Evolutionary conservation across 2,888 invertebrate genomes (phyloP), one percentile per base, ranked within the genome.

Genomic region (Neocrepidodera transversa): DNA sequence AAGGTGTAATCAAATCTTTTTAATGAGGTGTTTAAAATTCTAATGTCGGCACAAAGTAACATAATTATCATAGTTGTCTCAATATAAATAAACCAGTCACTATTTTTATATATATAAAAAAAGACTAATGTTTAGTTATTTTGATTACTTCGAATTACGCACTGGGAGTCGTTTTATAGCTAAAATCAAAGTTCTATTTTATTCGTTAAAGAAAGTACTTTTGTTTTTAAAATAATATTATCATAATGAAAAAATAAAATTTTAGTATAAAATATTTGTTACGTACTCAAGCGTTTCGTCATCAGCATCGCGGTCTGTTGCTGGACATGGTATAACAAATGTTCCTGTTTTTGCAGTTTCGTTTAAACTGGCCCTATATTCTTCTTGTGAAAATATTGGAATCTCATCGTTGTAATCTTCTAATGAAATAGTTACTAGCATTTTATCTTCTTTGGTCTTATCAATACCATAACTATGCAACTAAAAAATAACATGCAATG

Each of bases 351-450:
- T 78, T 20, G 83, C 82, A 13, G 85, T 86, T 79, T 90, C 91
- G 10, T 82, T 74, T 52, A 86, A 79, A 3, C 75, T 65, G 0
- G 80, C 81, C 0, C 70, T 79, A 0, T 76, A 79, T 28, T 79
- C 76, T 2, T 76, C 73, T 10, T 71, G 66, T 4, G 75, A 70
- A 74, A 91, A 91, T 63, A 82, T 82, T 0, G 91, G 91, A 63
- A 79, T 69, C 74, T 90, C 89, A 71, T 91, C 91, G 75, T 91
- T 91, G 81, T 85, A 84, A 78, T 91, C 89, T 23, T 79, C 50
- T 16, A 71, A 47, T 1, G 43, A 36, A 16, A 71, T 65, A 10
- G 62, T 51, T 10, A 71, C 52, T 11, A 65, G 30, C 11, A 71
- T 38, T 17, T 32, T 55, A 75, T 76, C 71, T n/a, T n/a, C 51